These are phyloP conservation scores for Helarctos malayanus DNA, from an alignment of 2,797 vertebrate species.

Conservation along the genomic window DNA sequence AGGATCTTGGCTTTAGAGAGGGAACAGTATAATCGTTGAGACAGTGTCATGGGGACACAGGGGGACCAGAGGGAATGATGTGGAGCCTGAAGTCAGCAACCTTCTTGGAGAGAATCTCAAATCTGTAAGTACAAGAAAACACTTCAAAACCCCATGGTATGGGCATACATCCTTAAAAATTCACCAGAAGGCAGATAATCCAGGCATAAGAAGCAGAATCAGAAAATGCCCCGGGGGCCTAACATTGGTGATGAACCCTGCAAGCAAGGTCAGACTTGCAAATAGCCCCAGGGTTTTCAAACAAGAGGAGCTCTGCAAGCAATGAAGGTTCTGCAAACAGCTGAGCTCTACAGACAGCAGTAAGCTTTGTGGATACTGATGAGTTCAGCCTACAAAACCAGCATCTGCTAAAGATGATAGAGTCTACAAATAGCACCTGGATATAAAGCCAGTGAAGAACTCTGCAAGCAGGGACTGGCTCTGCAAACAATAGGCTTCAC, in stretches of 20 bases:
- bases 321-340: slow-evolving; percentile 21
- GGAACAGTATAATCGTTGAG: slow-evolving; percentile 3
- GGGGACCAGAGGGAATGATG: neutral
- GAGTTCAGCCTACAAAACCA: slow-evolving; percentile 65
- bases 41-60: neutral
- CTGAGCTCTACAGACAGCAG: slow-evolving; percentile 33
- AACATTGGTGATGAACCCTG: neutral
- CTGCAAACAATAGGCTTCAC: slow-evolving; percentile 48
- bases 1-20: slow-evolving; percentile 1
- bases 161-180: neutral
- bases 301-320: neutral
- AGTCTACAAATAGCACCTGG: neutral
- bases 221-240: neutral
- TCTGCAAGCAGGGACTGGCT: neutral
- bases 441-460: slow-evolving; percentile 27
- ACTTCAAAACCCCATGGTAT: neutral
- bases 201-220: neutral
- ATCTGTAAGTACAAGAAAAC: neutral
- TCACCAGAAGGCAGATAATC: neutral
- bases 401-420: slow-evolving; percentile 57
- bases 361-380: slow-evolving; percentile 38
- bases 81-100: neutral
- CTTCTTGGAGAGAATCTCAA: slow-evolving; percentile 5
- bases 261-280: neutral
- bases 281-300: slow-evolving; percentile 5